Conservation (phyloP, 2,113 vertebrate genomes). For the Himantopus leucocephalus region DNA sequence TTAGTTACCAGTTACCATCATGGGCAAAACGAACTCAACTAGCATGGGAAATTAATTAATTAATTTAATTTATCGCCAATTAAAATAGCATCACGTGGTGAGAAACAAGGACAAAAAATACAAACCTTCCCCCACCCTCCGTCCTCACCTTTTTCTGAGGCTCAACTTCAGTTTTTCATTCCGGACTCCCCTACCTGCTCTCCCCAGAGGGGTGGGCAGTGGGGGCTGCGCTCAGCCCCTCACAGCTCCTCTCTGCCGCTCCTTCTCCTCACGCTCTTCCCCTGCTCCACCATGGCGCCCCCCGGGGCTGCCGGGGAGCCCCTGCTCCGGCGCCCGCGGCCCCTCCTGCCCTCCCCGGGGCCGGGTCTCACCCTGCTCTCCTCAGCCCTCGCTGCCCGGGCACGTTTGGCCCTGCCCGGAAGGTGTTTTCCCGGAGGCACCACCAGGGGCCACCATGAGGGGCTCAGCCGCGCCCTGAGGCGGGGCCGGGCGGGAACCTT, state of each 20-base stretch:
- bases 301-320: neutral
- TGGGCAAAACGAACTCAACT: neutral
- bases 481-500: no score
- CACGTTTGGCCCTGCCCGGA: neutral
- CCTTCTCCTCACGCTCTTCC: neutral
- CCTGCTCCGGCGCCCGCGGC: neutral
- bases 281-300: neutral
- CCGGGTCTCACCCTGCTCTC: neutral
- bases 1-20: neutral
- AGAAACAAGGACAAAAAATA: neutral
- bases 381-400: neutral
- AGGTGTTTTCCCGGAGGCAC: neutral
- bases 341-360: no score
- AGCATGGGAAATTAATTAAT: neutral
- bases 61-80: neutral
- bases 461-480: neutral
- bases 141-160: neutral
- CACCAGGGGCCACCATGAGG: no score
- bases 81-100: neutral
- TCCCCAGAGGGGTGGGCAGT: accelerated
- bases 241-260: neutral
- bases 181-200: neutral
- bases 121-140: accelerated
- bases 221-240: neutral
- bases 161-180: neutral